These are phyloP conservation scores for Channallabes apus DNA, from an alignment of 2,797 vertebrate species.

Conservation along the genomic window DNA sequence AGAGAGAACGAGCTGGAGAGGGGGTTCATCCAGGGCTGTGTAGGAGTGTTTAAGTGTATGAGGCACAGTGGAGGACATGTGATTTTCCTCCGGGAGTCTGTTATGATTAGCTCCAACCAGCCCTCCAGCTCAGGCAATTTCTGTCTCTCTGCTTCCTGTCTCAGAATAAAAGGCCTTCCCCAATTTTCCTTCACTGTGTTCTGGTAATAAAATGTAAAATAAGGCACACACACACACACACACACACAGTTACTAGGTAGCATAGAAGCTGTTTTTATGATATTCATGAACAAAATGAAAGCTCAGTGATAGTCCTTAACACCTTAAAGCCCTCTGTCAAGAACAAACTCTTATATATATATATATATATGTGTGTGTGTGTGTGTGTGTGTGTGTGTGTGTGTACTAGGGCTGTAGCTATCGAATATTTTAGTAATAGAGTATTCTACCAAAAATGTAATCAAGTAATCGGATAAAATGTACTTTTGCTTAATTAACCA, in stretches of 20 bases:
- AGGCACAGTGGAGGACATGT: constrained; percentile 22
- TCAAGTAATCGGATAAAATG: too few relatives aligned
- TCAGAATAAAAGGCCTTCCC: constrained; percentile 16
- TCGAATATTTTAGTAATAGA: too few relatives aligned
- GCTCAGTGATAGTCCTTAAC: not conserved
- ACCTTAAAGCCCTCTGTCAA: not conserved
- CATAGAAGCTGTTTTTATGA: not conserved
- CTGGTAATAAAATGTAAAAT: constrained; percentile 22
- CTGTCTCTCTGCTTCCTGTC: constrained; percentile 25
- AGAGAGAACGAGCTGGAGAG: not conserved
- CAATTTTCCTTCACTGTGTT: constrained; percentile 17
- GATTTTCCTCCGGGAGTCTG: constrained; percentile 40
- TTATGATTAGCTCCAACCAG: constrained; percentile 44
- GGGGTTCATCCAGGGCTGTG: constrained; percentile 15
- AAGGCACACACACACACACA: not conserved
- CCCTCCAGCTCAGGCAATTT: constrained; percentile 41
- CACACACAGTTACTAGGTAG: not conserved
- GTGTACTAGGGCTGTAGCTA: too few relatives aligned
- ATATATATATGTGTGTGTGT: too few relatives aligned
- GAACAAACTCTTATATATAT: too few relatives aligned
- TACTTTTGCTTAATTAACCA: too few relatives aligned
- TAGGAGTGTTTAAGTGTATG: constrained; percentile 31
- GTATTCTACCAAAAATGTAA: too few relatives aligned
- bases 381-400: too few relatives aligned
- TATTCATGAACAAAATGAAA: not conserved